These are phyloP conservation scores for Chrysogorgia sp. DNA, from an alignment of 92 coral and sea anemone species.

Conservation along the genomic window DNA sequence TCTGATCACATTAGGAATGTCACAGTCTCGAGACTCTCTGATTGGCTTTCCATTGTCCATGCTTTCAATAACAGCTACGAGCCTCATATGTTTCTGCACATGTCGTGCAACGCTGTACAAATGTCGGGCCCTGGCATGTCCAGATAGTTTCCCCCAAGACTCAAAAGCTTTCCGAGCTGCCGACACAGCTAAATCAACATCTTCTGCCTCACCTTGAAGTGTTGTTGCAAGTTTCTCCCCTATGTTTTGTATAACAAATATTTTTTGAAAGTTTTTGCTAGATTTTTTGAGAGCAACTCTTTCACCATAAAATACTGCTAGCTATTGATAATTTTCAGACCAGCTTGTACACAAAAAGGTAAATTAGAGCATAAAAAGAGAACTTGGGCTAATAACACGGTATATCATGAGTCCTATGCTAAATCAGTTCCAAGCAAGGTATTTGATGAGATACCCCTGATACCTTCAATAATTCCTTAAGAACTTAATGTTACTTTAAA, in stretches of 20 bases:
- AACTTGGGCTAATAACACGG: too few species aligned
- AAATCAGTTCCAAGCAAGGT: too few species aligned
- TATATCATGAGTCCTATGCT: too few species aligned
- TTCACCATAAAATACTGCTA: too few species aligned
- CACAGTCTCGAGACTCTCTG: conserved; percentile 92
- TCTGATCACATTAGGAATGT: conserved; percentile 87
- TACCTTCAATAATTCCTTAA: too few species aligned
- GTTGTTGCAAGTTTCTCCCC: conserved; percentile 94
- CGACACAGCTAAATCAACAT: conserved; percentile 81
- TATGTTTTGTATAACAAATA: conserved; percentile 10
- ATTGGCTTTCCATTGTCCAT: conserved; percentile 96
- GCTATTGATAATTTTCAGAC: too few species aligned
- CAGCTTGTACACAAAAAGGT: too few species aligned
- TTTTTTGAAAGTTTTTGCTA: too few species aligned
- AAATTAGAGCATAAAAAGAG: too few species aligned
- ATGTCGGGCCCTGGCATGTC: conserved; percentile 93
- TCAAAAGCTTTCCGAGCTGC: conserved; percentile 87
- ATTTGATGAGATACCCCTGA: too few species aligned
- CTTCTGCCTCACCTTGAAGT: conserved; percentile 86
- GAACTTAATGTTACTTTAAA: too few species aligned
- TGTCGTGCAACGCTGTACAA: conserved; percentile 95
- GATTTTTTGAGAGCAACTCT: too few species aligned
- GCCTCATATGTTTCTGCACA: conserved; percentile 95
- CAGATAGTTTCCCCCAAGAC: conserved; percentile 85
- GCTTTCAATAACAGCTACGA: conserved; percentile 92